A percentile compares a stretch with the other conserved stretches of the same genome.
These are phyloP conservation scores for Papilio glaucus DNA, from an alignment of 1,140 invertebrate species.

Conservation along the genomic window DNA sequence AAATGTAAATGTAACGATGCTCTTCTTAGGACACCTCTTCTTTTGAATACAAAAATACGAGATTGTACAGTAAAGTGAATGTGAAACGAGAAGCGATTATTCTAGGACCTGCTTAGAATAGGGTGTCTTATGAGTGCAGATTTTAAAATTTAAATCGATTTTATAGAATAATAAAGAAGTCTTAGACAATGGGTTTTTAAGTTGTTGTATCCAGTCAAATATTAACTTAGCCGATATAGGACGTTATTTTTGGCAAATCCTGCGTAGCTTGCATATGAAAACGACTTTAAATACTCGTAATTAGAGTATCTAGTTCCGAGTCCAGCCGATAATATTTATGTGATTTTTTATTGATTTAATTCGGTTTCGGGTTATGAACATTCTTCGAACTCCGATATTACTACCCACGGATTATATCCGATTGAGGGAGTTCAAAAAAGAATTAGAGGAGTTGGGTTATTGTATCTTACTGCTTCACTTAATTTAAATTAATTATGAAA, in stretches of 20 bases:
- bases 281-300: no score
- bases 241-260: no score
- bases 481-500: neutral
- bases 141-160: constrained; percentile 31
- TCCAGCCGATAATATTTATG: no score
- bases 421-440: no score
- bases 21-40: constrained; percentile 48
- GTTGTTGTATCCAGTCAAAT: neutral
- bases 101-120: constrained; percentile 20
- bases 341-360: no score
- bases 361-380: no score
- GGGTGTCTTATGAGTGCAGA: constrained; percentile 2
- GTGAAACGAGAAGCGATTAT: constrained; percentile 31
- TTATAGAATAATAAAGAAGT: constrained; percentile 6
- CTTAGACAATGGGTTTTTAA: constrained; percentile 7
- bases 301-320: no score
- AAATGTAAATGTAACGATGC: constrained; percentile 67
- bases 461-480: no score
- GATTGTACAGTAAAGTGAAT: constrained; percentile 40
- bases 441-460: no score
- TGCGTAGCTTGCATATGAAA: neutral
- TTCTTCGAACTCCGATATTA: no score
- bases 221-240: neutral
- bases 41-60: constrained; percentile 56
- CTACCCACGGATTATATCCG: no score